Evolutionary conservation across 2,888 invertebrate species (phyloP).

Genomic region (Torymus texanus): DNA sequence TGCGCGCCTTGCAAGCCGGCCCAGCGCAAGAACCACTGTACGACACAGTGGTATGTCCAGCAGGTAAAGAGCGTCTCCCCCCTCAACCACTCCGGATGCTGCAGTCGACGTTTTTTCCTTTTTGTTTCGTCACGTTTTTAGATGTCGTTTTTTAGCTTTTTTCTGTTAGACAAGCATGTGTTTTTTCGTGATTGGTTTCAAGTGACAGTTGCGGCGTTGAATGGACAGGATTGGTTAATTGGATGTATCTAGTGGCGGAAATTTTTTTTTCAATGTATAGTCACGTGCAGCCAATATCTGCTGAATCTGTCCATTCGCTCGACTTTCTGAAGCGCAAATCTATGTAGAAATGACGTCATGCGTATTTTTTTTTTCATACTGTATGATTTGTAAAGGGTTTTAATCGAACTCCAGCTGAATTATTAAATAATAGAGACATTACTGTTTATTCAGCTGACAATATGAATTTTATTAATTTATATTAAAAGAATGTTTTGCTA

Average conservation of each 20-base stretch:
- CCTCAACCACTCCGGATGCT: not conserved
- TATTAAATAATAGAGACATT: no score
- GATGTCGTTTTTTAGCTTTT: not conserved
- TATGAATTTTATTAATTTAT: no score
- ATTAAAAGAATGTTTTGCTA: no score
- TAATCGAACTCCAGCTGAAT: no score
- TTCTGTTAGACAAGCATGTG: not conserved
- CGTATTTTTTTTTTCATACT: no score
- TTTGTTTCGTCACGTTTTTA: constrained; percentile 7
- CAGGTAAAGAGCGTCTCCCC: constrained; percentile 68
- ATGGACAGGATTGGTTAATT: no score
- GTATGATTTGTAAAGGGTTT: no score
- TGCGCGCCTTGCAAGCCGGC: constrained; percentile 73
- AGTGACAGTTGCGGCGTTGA: no score
- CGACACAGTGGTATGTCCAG: constrained; percentile 75
- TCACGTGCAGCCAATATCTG: no score
- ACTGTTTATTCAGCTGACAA: no score
- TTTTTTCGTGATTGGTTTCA: not conserved
- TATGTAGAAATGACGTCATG: not conserved
- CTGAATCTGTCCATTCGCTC: not conserved
- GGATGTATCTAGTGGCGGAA: no score
- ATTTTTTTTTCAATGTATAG: no score
- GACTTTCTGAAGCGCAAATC: not conserved
- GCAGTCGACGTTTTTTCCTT: not conserved
- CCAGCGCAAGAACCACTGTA: constrained; percentile 69